Conservation (phyloP, 2,797 vertebrate genomes). For the Gymnothorax reevesii region DNA sequence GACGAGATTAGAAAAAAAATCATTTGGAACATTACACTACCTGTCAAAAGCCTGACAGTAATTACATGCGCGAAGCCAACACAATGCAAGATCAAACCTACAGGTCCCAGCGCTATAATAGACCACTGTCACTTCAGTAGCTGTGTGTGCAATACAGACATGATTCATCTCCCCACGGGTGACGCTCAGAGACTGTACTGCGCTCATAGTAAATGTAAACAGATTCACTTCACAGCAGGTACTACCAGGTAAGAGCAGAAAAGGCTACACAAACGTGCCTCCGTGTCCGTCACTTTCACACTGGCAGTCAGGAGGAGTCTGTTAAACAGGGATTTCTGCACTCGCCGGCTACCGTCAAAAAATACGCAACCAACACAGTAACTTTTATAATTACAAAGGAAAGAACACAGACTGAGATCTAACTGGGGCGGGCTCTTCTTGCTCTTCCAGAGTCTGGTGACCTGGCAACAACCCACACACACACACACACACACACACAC, state of each 20-base stretch:
- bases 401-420: not conserved
- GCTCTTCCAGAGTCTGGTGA: not conserved
- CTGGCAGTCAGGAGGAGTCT: slow-evolving; percentile 45
- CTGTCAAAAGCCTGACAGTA: not conserved
- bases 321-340: slow-evolving; percentile 68
- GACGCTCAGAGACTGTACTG: not conserved
- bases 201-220: not conserved
- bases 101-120: not conserved
- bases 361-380: slow-evolving; percentile 14
- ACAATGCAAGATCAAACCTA: not conserved
- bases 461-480: slow-evolving; percentile 47
- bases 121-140: not conserved
- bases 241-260: not conserved
- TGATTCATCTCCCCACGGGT: not conserved
- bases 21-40: not conserved
- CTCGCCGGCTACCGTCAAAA: not conserved
- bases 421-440: not conserved
- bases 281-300: slow-evolving; percentile 43
- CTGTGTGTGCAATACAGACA: not conserved
- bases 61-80: not conserved
- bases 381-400: slow-evolving; percentile 16
- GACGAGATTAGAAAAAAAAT: no score
- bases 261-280: slow-evolving; percentile 54
- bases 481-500: not conserved
- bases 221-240: not conserved